Evolutionary conservation across 2,113 vertebrate genomes (phyloP).

Genomic region (Pavo muticus): DNA sequence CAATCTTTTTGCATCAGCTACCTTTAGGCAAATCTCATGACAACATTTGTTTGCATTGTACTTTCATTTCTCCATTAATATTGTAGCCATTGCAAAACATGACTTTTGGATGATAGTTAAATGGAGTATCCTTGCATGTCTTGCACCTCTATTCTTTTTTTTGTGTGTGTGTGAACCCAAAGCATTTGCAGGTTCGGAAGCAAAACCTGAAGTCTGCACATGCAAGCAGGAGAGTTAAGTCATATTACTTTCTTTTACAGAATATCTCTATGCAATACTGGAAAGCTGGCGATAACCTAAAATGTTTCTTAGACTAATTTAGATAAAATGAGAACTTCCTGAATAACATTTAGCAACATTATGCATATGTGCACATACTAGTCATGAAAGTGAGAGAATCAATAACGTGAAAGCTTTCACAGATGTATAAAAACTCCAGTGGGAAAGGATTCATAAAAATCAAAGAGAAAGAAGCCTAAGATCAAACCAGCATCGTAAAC

Average conservation of each 20-base stretch:
- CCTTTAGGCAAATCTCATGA: slow-evolving; percentile 14
- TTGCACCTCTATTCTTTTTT: neutral
- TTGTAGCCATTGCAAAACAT: slow-evolving; percentile 14
- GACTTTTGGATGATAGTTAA: neutral
- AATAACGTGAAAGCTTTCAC: neutral
- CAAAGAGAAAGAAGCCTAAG: neutral
- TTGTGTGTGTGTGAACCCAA: neutral
- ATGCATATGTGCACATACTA: neutral
- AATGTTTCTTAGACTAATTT: neutral
- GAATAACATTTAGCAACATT: neutral
- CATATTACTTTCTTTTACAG: neutral
- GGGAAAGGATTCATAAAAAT: neutral
- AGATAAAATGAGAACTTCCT: neutral
- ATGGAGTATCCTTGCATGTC: neutral
- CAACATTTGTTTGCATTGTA: neutral
- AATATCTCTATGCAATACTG: neutral
- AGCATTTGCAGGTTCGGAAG: neutral
- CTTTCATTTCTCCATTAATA: slow-evolving; percentile 19
- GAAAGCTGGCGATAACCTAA: neutral
- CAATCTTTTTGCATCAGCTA: slow-evolving; percentile 29
- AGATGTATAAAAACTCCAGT: neutral
- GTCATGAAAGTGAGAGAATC: neutral
- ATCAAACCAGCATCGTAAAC: neutral
- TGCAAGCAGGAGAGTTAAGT: neutral
- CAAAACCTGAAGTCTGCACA: neutral